Evolutionary conservation across 92 coral and sea anemone species (phyloP).

Genomic region (Palythoa caribaeorum): DNA sequence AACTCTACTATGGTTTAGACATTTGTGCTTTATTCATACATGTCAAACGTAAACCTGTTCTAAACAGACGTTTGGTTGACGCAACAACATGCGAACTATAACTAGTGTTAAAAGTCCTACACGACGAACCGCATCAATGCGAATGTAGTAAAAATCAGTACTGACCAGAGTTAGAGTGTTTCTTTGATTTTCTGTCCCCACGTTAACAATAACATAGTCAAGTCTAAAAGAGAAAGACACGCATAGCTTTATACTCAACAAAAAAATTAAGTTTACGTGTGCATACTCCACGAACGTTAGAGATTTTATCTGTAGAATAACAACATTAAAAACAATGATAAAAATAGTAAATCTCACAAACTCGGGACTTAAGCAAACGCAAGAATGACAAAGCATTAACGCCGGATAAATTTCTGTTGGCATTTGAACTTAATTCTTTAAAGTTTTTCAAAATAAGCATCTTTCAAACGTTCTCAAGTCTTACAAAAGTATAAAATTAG

Average conservation of each 20-base stretch:
- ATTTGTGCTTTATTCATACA: neutral
- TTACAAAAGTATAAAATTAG: no score
- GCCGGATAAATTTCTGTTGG: no score
- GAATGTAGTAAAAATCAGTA: neutral
- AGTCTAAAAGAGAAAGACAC: conserved; percentile 30
- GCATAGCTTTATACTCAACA: neutral
- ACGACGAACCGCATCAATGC: neutral
- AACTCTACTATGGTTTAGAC: no score
- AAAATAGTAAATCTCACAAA: no score
- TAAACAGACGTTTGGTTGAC: neutral
- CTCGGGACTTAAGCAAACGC: no score
- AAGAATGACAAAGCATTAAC: no score
- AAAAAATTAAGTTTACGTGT: neutral
- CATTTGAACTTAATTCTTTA: no score
- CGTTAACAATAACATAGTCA: conserved; percentile 66
- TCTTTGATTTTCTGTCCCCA: conserved; percentile 52
- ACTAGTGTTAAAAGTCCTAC: no score
- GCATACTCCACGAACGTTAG: neutral
- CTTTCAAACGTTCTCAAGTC: no score
- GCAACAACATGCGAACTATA: no score
- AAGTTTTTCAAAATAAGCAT: no score
- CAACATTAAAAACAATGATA: no score
- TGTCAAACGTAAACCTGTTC: neutral
- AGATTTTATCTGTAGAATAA: neutral
- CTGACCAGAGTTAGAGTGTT: conserved; percentile 5